phyloP scores from a whole-genome alignment of 2,113 vertebrate genomes.

The Ochotona princeps region DNA sequence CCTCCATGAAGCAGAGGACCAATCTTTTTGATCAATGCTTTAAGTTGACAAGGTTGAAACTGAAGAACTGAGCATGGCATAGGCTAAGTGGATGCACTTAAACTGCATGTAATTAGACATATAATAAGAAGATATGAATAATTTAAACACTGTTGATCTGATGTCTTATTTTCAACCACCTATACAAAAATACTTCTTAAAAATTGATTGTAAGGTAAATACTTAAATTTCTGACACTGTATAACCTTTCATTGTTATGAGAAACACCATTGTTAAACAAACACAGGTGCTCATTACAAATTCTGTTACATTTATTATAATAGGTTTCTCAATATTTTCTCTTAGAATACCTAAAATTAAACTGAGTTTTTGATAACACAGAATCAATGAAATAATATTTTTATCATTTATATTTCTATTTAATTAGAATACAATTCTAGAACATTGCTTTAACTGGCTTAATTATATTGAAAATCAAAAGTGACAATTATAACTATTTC shows the following conservation, averaged over 20 bases:
- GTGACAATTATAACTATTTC: not conserved
- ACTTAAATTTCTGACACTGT: not conserved
- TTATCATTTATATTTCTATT: not conserved
- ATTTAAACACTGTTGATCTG: slow-evolving; percentile 48
- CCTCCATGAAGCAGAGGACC: not conserved
- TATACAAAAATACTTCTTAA: not conserved
- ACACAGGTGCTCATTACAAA: not conserved
- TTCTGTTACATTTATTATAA: not conserved
- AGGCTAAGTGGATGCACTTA: not conserved
- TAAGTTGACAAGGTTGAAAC: not conserved
- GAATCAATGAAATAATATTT: slow-evolving; percentile 1
- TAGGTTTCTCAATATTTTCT: not conserved
- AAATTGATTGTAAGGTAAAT: not conserved
- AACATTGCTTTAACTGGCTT: slow-evolving; percentile 1
- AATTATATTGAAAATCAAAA: slow-evolving; percentile 36
- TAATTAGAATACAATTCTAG: not conserved
- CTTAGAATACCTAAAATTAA: not conserved
- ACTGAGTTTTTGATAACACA: not conserved
- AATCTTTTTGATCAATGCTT: slow-evolving; percentile 4
- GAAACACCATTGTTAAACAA: not conserved
- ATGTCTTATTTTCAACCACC: not conserved
- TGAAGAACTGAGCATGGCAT: not conserved
- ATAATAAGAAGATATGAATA: slow-evolving; percentile 14
- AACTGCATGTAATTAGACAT: not conserved
- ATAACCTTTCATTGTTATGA: not conserved